Base-by-base conservation (phyloP, 37 sponge, comb jelly and placozoan species). In the Tethya wilhelma region DNA sequence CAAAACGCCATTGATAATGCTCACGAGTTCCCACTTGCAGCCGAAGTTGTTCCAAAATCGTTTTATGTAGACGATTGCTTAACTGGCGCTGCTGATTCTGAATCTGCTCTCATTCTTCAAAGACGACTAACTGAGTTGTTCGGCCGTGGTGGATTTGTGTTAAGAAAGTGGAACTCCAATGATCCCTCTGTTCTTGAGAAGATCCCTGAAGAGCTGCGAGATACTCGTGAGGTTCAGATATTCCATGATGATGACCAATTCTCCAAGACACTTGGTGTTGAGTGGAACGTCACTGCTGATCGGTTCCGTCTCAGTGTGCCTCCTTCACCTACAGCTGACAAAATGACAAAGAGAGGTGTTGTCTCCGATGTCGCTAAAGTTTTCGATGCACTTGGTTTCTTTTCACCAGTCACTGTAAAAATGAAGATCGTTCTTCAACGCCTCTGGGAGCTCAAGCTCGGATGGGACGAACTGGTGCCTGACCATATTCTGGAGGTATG, bases 401-500 rank as follows among this genome's bases (percentile, higher is more conserved):
- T n/a, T n/a, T n/a, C n/a, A n/a, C n/a, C n/a, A n/a, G n/a, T n/a
- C n/a, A n/a, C n/a, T n/a, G n/a, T n/a, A n/a, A n/a, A n/a, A n/a
- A n/a, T n/a, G n/a, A n/a, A n/a, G n/a, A n/a, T n/a, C n/a, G n/a
- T n/a, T n/a, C n/a, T n/a, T n/a, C n/a, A n/a, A n/a, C n/a, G n/a
- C n/a, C n/a, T n/a, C n/a, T n/a, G n/a, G n/a, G n/a, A n/a, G 56
- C 14, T 57, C 20, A 66, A 66, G 19, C 22, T 72, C 37, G 65
- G 63, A 29, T 82, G 82, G 82, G 73, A 82, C 32, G 82, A 82
- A 30, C 46, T 65, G 20, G 43, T 82, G 17, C 73, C 74, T 39
- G 65, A 71, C 46, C 36, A 71, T n/a, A 30, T 73, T 45, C 62
- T 55, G 11, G 44, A 71, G 30, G 64, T 63, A n/a, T n/a, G n/a